Base-by-base conservation (phyloP, 1,140 invertebrate species). In the Laodelphax striatellus region DNA sequence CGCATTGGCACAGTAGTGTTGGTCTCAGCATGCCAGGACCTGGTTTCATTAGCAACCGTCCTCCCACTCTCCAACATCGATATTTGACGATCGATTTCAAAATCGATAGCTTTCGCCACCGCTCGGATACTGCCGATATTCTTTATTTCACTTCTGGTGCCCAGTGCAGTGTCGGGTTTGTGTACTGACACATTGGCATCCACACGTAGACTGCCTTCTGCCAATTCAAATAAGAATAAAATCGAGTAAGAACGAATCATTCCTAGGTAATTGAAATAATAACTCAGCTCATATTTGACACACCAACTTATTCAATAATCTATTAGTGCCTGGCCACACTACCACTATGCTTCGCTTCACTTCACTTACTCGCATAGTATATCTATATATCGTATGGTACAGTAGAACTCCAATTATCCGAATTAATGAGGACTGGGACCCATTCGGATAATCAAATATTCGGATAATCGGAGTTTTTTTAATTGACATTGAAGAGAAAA, bases 161-260 rank as follows among this genome's bases (percentile, higher is more conserved):
- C 95, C 0, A 92, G 72, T 9, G 82, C 78, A 65, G 87, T 81
- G 6, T 85, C 84, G 17, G 73, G 70, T 64, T 75, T 75, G 63
- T 89, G 80, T 17, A 98, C 79, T 0, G 96, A 99, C 60, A 99
- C 85, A 74, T 98, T 99, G 5, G 94, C 95, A 80, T 99, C 97
- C 1, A 98, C 91, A 67, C 97, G 77, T n/a, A 99, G 69, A 10
- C 93, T 88, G n/a, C 97, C 97, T 79, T 97, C 94, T 90, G 67
- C 21, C 72, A 76, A 64, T 63, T 64, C 34, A 38, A 38, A 38
- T 8, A 3, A 38, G 11, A 38, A 2, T 38, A 5, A 24, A 16
- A 16, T 57, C 6, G 2, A 6, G 6, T 28, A 4, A 28, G 24
- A 28, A 28, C 2, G 6, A 28, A 28, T 4, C 6, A 28, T 4